Conservation (phyloP, 2,113 vertebrate genomes). For the Labrus mixtus region DNA sequence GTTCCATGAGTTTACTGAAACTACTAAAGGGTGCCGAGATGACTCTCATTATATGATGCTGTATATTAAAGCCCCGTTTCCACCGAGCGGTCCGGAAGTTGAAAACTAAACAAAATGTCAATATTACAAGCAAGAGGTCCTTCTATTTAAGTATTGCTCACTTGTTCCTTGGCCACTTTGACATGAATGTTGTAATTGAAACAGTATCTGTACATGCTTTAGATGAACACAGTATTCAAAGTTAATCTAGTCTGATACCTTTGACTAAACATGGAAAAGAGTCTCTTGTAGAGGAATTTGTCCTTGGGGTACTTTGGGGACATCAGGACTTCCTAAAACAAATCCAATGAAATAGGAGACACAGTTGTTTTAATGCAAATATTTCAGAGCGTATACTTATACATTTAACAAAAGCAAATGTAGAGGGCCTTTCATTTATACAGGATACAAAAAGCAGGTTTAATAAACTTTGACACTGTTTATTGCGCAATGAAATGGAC, state of each 20-base stretch:
- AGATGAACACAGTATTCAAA: background rate
- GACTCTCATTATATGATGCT: background rate
- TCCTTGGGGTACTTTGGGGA: constrained; percentile 83
- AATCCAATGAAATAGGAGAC: constrained; percentile 12
- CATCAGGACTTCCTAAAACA: constrained; percentile 81
- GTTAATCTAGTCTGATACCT: constrained; percentile 56
- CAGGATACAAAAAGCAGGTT: too few relatives aligned
- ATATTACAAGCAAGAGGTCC: background rate
- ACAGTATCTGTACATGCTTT: background rate
- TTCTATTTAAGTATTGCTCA: background rate
- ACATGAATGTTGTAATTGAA: too few relatives aligned
- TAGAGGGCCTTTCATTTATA: too few relatives aligned
- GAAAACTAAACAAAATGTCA: background rate
- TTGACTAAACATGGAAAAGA: constrained; percentile 78
- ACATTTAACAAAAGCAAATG: too few relatives aligned
- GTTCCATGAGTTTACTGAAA: too few relatives aligned
- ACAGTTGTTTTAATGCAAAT: background rate
- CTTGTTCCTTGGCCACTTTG: background rate
- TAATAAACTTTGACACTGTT: background rate
- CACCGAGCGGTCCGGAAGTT: background rate
- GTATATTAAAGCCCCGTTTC: too few relatives aligned
- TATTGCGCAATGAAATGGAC: background rate
- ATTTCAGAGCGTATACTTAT: too few relatives aligned
- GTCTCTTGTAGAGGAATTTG: constrained; percentile 51
- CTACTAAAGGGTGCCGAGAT: background rate